These are phyloP conservation scores for Thunnus thynnus DNA, from an alignment of 2,113 vertebrate species.

Conservation along the genomic window DNA sequence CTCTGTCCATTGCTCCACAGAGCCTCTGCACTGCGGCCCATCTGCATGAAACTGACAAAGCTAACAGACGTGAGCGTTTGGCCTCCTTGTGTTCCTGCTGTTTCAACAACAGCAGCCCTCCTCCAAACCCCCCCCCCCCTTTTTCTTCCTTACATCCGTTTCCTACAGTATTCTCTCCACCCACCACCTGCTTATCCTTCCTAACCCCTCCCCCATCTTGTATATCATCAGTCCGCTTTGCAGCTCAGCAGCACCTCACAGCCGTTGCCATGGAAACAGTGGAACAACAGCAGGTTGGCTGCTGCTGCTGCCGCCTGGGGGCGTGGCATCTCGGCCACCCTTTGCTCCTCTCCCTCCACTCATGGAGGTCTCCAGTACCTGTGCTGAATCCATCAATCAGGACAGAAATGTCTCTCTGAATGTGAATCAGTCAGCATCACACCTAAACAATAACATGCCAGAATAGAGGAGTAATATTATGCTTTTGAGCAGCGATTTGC, in stretches of 20 bases:
- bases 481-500: neutral
- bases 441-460: slow-evolving; percentile 19
- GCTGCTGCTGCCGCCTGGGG: slow-evolving; percentile 58
- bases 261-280: slow-evolving; percentile 91
- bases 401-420: slow-evolving; percentile 3
- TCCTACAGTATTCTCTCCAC: slow-evolving; percentile 52
- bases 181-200: slow-evolving; percentile 69
- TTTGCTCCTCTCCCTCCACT: slow-evolving; percentile 40
- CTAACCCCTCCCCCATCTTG: slow-evolving; percentile 65
- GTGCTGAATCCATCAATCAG: slow-evolving; percentile 41
- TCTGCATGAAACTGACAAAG: slow-evolving; percentile 34
- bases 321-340: slow-evolving; percentile 63
- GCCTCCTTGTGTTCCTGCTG: slow-evolving; percentile 47
- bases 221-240: slow-evolving; percentile 79
- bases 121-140: slow-evolving; percentile 18
- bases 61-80: slow-evolving; percentile 27
- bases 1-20: slow-evolving; percentile 7
- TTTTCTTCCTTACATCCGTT: slow-evolving; percentile 39
- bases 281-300: slow-evolving; percentile 87
- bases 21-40: slow-evolving; percentile 32
- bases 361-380: slow-evolving; percentile 34
- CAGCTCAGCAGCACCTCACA: slow-evolving; percentile 82
- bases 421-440: slow-evolving; percentile 19
- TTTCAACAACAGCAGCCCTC: slow-evolving; percentile 39
- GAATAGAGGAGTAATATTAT: neutral